Conservation (phyloP, 2,113 vertebrate genomes). For the Nyctereutes procyonoides region DNA sequence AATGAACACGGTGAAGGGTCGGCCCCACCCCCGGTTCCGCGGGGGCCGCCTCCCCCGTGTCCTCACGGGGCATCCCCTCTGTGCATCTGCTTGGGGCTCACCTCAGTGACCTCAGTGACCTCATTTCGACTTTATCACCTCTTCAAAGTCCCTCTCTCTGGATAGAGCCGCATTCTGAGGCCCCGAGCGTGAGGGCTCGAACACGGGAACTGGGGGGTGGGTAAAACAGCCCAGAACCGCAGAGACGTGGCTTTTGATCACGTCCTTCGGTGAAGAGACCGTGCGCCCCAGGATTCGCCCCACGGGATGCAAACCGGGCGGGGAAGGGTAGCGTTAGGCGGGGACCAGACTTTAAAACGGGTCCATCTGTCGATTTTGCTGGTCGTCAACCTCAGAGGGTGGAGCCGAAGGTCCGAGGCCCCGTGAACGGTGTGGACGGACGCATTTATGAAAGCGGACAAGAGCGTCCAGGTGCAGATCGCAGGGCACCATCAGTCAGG, state of each 20-base stretch:
- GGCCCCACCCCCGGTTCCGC: rapidly evolving
- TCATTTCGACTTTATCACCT: not conserved
- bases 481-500: rapidly evolving
- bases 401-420: not conserved
- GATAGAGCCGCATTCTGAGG: not conserved
- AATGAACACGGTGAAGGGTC: not conserved
- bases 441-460: not conserved
- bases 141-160: not conserved
- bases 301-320: not conserved
- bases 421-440: not conserved
- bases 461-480: not conserved
- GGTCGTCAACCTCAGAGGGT: not conserved
- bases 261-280: not conserved
- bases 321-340: not conserved
- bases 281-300: rapidly evolving
- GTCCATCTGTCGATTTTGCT: not conserved
- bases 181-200: too few relatives aligned
- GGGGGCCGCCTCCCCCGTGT: rapidly evolving
- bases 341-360: too few relatives aligned
- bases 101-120: not conserved
- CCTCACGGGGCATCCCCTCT: rapidly evolving
- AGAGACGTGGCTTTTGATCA: not conserved
- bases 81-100: not conserved
- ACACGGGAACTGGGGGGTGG: not conserved
- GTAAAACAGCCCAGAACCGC: not conserved